Conservation (phyloP, 2,797 vertebrate genomes). For the Lagocephalus sceleratus region DNA sequence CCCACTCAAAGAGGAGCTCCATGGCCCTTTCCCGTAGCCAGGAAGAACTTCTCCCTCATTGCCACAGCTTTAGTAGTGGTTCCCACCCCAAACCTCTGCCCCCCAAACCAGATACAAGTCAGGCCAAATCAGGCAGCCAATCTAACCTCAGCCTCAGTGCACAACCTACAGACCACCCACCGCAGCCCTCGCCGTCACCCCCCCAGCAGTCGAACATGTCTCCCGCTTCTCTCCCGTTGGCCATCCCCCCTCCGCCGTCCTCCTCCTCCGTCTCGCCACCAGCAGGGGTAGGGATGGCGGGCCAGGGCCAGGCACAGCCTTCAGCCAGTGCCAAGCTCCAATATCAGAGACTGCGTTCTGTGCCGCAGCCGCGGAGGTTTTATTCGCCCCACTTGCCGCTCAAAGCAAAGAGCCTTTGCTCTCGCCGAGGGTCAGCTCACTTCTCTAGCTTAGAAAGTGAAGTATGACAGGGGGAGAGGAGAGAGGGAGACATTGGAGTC, state of each 20-base stretch:
- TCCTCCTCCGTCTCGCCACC: conserved; percentile 75
- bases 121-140: conserved; percentile 81
- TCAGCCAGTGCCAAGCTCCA: conserved; percentile 86
- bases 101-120: conserved; percentile 70
- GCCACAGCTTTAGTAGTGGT: conserved; percentile 79
- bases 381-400: conserved; percentile 84
- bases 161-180: conserved; percentile 71
- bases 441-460: conserved; percentile 94
- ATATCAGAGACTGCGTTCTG: conserved; percentile 86
- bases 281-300: conserved; percentile 74
- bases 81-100: conserved; percentile 73
- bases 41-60: conserved; percentile 82
- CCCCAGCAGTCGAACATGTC: conserved; percentile 75
- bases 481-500: conserved; percentile 75
- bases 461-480: conserved; percentile 88
- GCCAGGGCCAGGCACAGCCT: conserved; percentile 73
- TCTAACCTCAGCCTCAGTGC: conserved; percentile 80
- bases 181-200: conserved; percentile 74
- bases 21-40: conserved; percentile 75
- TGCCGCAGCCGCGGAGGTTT: conserved; percentile 83
- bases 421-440: conserved; percentile 88
- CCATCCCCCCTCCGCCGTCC: conserved; percentile 78
- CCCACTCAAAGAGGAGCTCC: conserved; percentile 72
- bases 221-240: conserved; percentile 76
- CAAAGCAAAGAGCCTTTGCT: conserved; percentile 89